Percentiles rank a stretch among this genome's conserved stretches.
Evolutionary conservation across 2,888 invertebrate species (phyloP).

Genomic region (Protodeltote pygarga): DNA sequence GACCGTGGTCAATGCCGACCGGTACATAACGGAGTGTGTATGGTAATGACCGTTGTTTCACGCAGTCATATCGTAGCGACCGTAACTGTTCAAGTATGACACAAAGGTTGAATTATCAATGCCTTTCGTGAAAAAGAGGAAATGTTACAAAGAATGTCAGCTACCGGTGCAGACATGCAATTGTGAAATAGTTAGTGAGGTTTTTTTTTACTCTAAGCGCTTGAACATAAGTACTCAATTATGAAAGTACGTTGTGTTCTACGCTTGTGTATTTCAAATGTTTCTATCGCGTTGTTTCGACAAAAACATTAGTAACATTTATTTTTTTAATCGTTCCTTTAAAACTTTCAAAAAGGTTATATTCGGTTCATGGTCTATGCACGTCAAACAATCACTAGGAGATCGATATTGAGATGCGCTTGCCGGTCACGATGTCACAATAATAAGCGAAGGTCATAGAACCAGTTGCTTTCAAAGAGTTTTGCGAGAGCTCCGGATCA

Average conservation of each 20-base stretch:
- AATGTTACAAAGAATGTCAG: slow-evolving; percentile 48
- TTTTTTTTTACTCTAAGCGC: slow-evolving; percentile 10
- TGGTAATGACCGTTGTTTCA: slow-evolving; percentile 70
- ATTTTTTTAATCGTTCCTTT: slow-evolving; percentile 18
- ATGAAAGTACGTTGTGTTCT: slow-evolving; percentile 30
- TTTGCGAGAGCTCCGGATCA: slow-evolving; percentile 59
- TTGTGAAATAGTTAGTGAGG: slow-evolving; percentile 43
- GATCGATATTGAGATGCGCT: slow-evolving; percentile 53
- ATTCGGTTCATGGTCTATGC: slow-evolving; percentile 59
- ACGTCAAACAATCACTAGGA: slow-evolving; percentile 54
- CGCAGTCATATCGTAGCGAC: slow-evolving; percentile 46
- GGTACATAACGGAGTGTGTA: slow-evolving; percentile 64
- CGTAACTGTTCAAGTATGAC: slow-evolving; percentile 53
- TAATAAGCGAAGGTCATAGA: slow-evolving; percentile 59
- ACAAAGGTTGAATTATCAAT: slow-evolving; percentile 58
- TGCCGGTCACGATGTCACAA: slow-evolving; percentile 45
- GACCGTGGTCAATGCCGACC: slow-evolving; percentile 74
- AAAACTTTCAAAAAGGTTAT: slow-evolving; percentile 51
- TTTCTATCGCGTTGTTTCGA: slow-evolving; percentile 1
- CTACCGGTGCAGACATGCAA: slow-evolving; percentile 44
- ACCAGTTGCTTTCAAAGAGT: slow-evolving; percentile 53
- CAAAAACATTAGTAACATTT: slow-evolving; percentile 3
- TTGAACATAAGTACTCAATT: slow-evolving; percentile 23
- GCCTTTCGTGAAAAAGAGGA: slow-evolving; percentile 55
- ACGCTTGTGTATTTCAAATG: slow-evolving; percentile 16